Evolutionary conservation across 2,888 invertebrate species (phyloP).

Genomic region (Troides aeacus): DNA sequence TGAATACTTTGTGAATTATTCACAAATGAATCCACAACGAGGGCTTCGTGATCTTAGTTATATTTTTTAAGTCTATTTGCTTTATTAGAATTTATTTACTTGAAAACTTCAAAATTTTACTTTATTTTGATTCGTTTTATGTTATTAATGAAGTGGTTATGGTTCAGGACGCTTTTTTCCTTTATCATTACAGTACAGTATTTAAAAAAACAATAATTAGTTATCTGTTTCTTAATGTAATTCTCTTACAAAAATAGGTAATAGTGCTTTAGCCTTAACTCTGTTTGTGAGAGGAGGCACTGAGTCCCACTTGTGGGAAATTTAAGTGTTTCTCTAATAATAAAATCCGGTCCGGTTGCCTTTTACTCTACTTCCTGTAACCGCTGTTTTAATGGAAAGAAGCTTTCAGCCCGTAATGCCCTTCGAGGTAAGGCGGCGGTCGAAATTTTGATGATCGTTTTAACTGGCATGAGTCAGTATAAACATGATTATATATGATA

Average conservation of each 20-base stretch:
- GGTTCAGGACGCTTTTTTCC: no score
- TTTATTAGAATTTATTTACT: neutral
- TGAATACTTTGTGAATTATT: no score
- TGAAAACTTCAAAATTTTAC: neutral
- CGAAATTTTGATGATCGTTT: constrained; percentile 16
- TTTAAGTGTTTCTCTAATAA: neutral
- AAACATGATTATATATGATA: constrained; percentile 17
- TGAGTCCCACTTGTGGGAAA: neutral
- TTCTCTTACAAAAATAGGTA: no score
- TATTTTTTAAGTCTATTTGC: neutral
- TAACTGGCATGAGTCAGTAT: constrained; percentile 23
- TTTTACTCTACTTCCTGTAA: constrained; percentile 2
- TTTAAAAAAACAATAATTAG: neutral
- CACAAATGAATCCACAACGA: no score
- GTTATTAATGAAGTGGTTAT: no score
- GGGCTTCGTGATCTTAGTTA: no score
- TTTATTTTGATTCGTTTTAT: no score
- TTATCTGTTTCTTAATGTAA: neutral
- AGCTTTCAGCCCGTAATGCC: constrained; percentile 4
- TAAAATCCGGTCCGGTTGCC: neutral
- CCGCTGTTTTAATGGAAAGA: constrained; percentile 2
- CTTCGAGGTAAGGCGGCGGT: constrained; percentile 13
- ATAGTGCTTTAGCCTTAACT: neutral
- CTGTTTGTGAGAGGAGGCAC: no score
- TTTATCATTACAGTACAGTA: neutral